phyloP scores from a whole-genome alignment of 2,113 vertebrate genomes.

The Poecilia latipinna region DNA sequence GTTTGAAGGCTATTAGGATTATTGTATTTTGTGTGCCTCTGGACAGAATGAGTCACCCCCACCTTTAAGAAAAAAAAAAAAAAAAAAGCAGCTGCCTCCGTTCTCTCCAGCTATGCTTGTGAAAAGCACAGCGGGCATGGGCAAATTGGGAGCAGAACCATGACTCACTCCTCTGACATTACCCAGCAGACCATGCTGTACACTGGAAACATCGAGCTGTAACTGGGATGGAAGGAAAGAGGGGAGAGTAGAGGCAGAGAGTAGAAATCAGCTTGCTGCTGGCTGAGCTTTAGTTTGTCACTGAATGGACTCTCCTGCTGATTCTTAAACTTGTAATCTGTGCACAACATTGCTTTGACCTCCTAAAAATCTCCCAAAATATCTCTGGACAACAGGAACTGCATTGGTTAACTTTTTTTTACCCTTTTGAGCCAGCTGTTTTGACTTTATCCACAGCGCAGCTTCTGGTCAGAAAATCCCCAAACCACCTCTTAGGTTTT shows the following conservation, averaged over 20 bases:
- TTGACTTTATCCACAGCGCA: conserved; percentile 4
- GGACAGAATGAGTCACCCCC: conserved; percentile 58
- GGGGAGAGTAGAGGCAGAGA: conserved; percentile 17
- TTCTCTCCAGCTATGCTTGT: conserved; percentile 45
- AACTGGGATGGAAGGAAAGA: conserved; percentile 45
- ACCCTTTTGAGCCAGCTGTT: not conserved
- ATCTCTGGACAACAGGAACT: not conserved
- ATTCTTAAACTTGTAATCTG: not conserved
- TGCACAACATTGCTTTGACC: not conserved
- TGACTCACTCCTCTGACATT: conserved; percentile 71
- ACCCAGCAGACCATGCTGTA: conserved; percentile 38
- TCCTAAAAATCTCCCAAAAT: not conserved
- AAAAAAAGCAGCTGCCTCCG: conserved; percentile 49
- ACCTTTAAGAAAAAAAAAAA: conserved; percentile 42
- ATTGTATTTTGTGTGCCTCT: conserved; percentile 41
- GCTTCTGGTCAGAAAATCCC: conserved; percentile 23
- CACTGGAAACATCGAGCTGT: conserved; percentile 48
- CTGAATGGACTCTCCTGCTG: not conserved
- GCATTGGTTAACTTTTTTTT: not conserved
- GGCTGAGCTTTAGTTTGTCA: not conserved
- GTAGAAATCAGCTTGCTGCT: conserved; percentile 13
- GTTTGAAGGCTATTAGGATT: conserved; percentile 22
- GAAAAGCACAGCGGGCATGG: conserved; percentile 63
- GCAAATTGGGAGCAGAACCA: conserved; percentile 57
- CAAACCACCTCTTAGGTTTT: conserved; percentile 59